Evolutionary conservation across 1,140 invertebrate species (phyloP), one percentile per base, ranked within the genome.

Genomic region (Drepana arcuata): DNA sequence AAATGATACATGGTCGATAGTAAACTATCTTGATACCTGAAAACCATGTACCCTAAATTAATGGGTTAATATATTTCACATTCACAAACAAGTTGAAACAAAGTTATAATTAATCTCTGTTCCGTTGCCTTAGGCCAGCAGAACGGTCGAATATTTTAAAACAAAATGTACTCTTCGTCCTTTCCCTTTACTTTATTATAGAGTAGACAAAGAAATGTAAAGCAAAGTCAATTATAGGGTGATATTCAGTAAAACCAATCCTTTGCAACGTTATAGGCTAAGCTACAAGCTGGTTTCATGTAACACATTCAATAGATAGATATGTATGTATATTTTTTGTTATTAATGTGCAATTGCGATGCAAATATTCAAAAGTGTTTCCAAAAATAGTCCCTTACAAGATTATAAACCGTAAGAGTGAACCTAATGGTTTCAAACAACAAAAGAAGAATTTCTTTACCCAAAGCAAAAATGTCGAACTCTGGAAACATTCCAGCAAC

Each of bases 401-500:
- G 33, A 43, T 40, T 47, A 38, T 23, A 32, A 46, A 34, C 35
- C 14, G 29, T 13, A 32, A 44, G n/a, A n/a, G n/a, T 36, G 21
- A 39, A 30, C 37, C 14, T 35, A 49, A 43, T 41, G 31, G 32
- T 43, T 44, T 44, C 11, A 41, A 43, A 49, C 25, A 50, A 45
- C 37, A 41, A 45, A 43, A 40, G 37, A 49, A 45, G 41, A 50
- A 45, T 44, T 41, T 45, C 34, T 44, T 34, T 43, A 43, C 41
- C 11, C 39, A 18, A 27, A 48, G 29, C 42, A 63, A 59, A 59
- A 63, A 58, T 54, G 43, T 49, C 35, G 29, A 49, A 55, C 41
- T 54, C 41, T 39, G 24, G 38, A 52, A 62, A 46, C 43, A 63
- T 59, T 47, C 38, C 38, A 48, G 53, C 45, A 49, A 53, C 41